Base-by-base conservation (phyloP, 2,797 vertebrate species). In the Amblyopsis hoosieri region DNA sequence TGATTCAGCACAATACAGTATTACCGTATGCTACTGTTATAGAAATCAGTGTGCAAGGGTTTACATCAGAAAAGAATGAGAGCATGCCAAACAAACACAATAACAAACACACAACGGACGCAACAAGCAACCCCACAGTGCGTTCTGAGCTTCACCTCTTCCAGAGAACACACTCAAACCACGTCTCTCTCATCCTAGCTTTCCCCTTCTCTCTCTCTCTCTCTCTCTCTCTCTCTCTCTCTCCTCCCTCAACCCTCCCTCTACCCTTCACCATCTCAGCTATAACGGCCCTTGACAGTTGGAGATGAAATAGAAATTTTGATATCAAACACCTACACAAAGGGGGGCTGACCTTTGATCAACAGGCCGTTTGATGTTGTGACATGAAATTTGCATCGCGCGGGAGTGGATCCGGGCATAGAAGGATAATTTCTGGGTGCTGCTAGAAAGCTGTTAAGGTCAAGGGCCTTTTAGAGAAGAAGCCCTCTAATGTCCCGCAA, bases 271-370 rank as follows among this genome's bases (percentile, higher is more conserved):
- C 81, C 86, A 71, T 83, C 66, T 80, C 72, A 67, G 73, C 87
- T 83, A 83, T 94, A 94, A 94, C 86, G 88, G 86, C 73, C 88
- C 89, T 79, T 88, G 92, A 94, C 91, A 93, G 86, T 88, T 85
- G 85, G 90, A 94, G 93, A 96, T 95, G 93, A 96, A 96, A 95
- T 90, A 93, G 88, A 95, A 95, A 94, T 95, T 93, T 95, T 90
- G 90, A 87, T 94, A 95, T 95, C 93, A 95, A 95, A 94, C 85
- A 90, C 87, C 92, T 94, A 94, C 93, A 94, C 87, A 94, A 94
- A 95, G 90, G 86, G 93, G 89, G 80, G 82, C 85, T 97, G 95
- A 96, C 95, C 95, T 97, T 96, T 96, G 94, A 96, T 97, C 94
- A 97, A 85, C 80, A 64, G 74, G 74, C 79, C 62, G 83, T 96